Percentiles rank a stretch among this genome's conserved stretches.
Conservation (phyloP, 2,888 invertebrate genomes). For the Drosophila meridionalis region DNA sequence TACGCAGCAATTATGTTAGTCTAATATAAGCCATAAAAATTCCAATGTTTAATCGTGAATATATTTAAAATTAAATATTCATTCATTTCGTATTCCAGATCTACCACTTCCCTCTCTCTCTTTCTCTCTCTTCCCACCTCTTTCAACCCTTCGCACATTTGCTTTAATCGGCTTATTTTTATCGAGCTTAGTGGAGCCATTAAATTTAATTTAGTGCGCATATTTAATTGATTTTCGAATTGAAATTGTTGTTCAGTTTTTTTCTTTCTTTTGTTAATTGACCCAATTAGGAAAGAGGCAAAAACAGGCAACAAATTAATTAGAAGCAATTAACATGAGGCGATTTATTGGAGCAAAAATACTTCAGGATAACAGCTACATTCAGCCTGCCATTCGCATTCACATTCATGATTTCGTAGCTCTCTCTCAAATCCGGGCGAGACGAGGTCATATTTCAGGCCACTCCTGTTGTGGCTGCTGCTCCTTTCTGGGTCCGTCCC, state of each 20-base stretch:
- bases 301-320: constrained; percentile 48
- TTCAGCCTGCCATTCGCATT: not conserved
- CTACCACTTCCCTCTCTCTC: accelerated
- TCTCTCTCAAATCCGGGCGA: constrained; percentile 36
- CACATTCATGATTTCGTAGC: constrained; percentile 22
- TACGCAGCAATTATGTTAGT: not conserved
- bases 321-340: constrained; percentile 62
- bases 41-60: not conserved
- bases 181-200: constrained; percentile 8
- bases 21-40: not conserved
- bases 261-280: constrained; percentile 17
- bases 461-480: not conserved
- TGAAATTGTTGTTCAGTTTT: constrained; percentile 7
- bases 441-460: constrained; percentile 37
- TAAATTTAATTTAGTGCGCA: constrained; percentile 28
- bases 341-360: constrained; percentile 48
- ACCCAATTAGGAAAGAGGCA: constrained; percentile 50
- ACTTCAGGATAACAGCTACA: constrained; percentile 1
- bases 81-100: not conserved
- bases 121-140: no score
- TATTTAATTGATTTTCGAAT: constrained; percentile 39
- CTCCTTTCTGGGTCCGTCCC: not conserved
- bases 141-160: constrained; percentile 2
- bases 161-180: constrained; percentile 14
- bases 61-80: constrained; percentile 6